A percentile compares a stretch with the other conserved stretches of the same genome.
These are phyloP conservation scores for Argentina silus DNA, from an alignment of 2,797 vertebrate genomes.

Conservation along the genomic window DNA sequence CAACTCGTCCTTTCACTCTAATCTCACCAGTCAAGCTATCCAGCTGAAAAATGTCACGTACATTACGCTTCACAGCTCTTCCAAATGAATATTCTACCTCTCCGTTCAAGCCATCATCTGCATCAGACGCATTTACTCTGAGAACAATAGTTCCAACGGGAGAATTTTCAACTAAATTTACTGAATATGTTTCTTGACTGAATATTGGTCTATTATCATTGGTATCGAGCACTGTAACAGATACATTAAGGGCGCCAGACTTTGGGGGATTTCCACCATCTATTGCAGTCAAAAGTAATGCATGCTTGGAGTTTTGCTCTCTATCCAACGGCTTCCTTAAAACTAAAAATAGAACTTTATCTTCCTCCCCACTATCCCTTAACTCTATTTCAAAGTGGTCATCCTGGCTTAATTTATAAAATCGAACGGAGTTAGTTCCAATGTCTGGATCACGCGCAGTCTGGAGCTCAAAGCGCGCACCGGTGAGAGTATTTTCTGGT, in stretches of 20 bases:
- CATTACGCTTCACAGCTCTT: conserved; percentile 34
- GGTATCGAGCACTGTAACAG: conserved; percentile 70
- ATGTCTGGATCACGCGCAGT: conserved; percentile 76
- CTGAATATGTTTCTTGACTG: conserved; percentile 59
- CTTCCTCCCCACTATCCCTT: conserved; percentile 65
- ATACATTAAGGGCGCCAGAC: conserved; percentile 71
- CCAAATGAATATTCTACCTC: conserved; percentile 65
- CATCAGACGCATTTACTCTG: conserved; percentile 65
- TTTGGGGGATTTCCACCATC: conserved; percentile 68
- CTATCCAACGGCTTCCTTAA: conserved; percentile 76
- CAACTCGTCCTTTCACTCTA: conserved; percentile 52
- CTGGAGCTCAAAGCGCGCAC: conserved; percentile 75
- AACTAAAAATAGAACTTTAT: conserved; percentile 67
- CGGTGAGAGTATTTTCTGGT: conserved; percentile 62
- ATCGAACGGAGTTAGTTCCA: conserved; percentile 66
- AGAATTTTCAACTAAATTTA: conserved; percentile 60
- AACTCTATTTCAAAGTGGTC: conserved; percentile 75
- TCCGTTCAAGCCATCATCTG: conserved; percentile 62
- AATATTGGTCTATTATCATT: conserved; percentile 82
- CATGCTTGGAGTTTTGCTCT: conserved; percentile 64
- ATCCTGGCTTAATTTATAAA: conserved; percentile 66
- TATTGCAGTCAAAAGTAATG: conserved; percentile 60
- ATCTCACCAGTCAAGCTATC: conserved; percentile 59
- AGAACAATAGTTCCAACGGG: conserved; percentile 39
- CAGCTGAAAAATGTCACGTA: conserved; percentile 59